phyloP scores from a whole-genome alignment of 2,113 vertebrate genomes.

The Lampris incognitus region DNA sequence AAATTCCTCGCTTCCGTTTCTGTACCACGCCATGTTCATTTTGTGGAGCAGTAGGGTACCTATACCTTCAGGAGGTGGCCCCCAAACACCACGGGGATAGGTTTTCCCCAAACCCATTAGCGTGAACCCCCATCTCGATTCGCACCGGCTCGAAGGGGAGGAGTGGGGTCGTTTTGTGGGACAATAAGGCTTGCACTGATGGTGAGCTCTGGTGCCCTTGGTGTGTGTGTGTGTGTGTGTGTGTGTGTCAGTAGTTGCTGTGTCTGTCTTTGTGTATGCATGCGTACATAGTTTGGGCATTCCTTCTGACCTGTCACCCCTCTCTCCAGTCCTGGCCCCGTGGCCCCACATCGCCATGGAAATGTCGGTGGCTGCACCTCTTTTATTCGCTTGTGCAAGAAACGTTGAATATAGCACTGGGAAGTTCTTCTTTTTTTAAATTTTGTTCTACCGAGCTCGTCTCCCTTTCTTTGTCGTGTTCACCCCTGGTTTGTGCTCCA shows the following conservation, averaged over 20 bases:
- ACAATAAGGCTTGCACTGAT: conserved; percentile 40
- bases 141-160: conserved; percentile 60
- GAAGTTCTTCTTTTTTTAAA: background rate
- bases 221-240: conserved; percentile 3
- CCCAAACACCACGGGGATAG: conserved; percentile 15
- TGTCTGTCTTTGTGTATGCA: conserved; percentile 27
- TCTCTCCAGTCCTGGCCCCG: conserved; percentile 44
- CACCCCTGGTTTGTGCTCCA: background rate
- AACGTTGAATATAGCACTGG: background rate
- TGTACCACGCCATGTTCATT: conserved; percentile 2
- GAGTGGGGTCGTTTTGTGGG: conserved; percentile 49
- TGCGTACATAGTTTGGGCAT: conserved; percentile 36
- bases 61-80: conserved; percentile 28
- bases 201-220: conserved; percentile 46
- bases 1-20: conserved; percentile 5
- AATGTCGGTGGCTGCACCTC: conserved; percentile 26
- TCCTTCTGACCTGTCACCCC: conserved; percentile 34
- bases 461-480: background rate
- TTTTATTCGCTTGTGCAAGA: conserved; percentile 3
- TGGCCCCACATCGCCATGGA: conserved; percentile 51
- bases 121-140: conserved; percentile 69
- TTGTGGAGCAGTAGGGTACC: conserved; percentile 34
- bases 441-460: background rate
- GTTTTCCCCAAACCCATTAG: conserved; percentile 47
- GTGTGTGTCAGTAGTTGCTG: conserved; percentile 19